phyloP scores from a whole-genome alignment of 2,888 invertebrate species.

The Cynaeus angustus region DNA sequence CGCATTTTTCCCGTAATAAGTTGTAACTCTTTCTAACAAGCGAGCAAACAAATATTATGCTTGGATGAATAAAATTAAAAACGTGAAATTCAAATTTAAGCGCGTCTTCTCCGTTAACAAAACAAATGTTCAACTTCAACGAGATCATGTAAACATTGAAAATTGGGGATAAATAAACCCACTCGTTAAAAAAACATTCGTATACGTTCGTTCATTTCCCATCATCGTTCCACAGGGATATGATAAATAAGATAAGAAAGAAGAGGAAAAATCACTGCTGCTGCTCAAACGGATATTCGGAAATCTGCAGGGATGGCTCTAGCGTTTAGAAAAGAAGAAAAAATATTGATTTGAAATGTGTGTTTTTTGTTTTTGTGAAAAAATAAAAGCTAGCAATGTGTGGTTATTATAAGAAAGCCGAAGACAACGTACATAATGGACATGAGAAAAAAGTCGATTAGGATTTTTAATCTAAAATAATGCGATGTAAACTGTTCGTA shows the following conservation, averaged over 20 bases:
- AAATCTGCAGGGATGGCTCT: constrained; percentile 28
- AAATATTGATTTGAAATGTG: constrained; percentile 3
- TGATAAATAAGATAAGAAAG: constrained; percentile 50
- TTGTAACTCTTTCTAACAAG: constrained; percentile 18
- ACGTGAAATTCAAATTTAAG: constrained; percentile 37
- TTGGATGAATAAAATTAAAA: constrained; percentile 34
- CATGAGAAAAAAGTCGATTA: too few species aligned
- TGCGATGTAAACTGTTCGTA: too few species aligned
- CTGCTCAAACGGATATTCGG: constrained; percentile 34
- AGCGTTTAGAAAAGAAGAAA: constrained; percentile 9
- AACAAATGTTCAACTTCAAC: constrained; percentile 58
- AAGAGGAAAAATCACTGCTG: constrained; percentile 33
- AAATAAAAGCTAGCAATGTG: not conserved
- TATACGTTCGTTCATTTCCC: constrained; percentile 48
- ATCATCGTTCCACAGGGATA: constrained; percentile 49
- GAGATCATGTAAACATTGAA: constrained; percentile 57
- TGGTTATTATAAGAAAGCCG: too few species aligned
- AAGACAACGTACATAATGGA: too few species aligned
- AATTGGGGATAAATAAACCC: constrained; percentile 52
- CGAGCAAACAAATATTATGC: constrained; percentile 30
- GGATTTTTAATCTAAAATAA: too few species aligned
- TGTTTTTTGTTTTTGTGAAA: not conserved
- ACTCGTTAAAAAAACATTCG: constrained; percentile 52
- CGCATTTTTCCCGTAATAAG: constrained; percentile 31
- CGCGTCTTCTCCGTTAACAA: constrained; percentile 54